Evolutionary conservation across 2,797 vertebrate genomes (phyloP).

Genomic region (Tadarida brasiliensis): DNA sequence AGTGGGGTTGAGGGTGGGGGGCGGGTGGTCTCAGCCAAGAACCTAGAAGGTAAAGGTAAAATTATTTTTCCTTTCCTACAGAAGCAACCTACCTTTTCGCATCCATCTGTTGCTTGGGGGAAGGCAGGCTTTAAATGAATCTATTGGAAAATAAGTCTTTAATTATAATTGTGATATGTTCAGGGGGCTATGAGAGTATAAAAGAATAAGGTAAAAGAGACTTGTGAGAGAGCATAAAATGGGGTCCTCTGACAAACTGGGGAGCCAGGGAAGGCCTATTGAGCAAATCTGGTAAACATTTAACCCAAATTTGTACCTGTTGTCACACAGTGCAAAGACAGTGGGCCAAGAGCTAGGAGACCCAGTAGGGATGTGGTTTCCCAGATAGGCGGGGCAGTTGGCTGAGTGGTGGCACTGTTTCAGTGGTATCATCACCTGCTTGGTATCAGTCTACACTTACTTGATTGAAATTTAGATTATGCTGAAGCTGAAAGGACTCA

Average conservation of each 20-base stretch:
- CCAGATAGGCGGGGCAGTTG: background rate
- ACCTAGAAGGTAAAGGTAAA: background rate
- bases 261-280: background rate
- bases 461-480: background rate
- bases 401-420: background rate
- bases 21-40: background rate
- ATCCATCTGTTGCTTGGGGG: background rate
- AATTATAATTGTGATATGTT: constrained; percentile 16
- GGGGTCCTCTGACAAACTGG: background rate
- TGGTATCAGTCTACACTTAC: background rate
- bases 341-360: background rate
- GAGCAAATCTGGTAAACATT: background rate
- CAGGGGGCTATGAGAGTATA: background rate
- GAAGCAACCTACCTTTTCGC: background rate
- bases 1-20: no score
- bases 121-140: constrained; percentile 18
- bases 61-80: background rate
- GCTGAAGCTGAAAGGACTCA: background rate
- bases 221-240: background rate
- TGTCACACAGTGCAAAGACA: background rate
- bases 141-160: background rate
- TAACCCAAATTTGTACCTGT: background rate
- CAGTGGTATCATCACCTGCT: background rate
- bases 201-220: background rate
- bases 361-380: background rate